phyloP scores from a whole-genome alignment of 2,888 invertebrate species.

The Sepioteuthis lessoniana region DNA sequence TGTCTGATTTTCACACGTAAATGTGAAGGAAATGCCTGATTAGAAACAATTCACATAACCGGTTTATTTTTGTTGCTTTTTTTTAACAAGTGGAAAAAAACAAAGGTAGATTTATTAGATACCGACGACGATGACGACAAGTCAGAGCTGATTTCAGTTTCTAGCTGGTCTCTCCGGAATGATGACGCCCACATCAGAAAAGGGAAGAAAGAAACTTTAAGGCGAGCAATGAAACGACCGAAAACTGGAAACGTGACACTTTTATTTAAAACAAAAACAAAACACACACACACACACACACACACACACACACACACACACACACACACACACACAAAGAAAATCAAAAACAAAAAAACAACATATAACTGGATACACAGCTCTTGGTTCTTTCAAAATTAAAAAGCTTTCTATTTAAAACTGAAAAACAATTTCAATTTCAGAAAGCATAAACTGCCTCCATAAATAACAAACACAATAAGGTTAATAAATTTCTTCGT shows the following conservation, averaged over 20 bases:
- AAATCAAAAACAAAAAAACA: too few relatives aligned
- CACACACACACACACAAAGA: too few relatives aligned
- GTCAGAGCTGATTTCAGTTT: neutral
- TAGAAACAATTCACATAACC: neutral
- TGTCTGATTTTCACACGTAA: neutral
- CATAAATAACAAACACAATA: too few relatives aligned
- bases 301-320: too few relatives aligned
- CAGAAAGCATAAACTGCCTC: neutral
- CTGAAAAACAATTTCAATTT: neutral
- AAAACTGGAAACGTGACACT: neutral
- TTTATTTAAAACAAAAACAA: neutral
- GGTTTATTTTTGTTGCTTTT: neutral
- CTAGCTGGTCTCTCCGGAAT: neutral
- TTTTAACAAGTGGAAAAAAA: neutral
- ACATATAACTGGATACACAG: neutral
- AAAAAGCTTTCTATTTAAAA: neutral
- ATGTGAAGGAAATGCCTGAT: neutral
- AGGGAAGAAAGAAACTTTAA: neutral
- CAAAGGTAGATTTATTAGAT: neutral
- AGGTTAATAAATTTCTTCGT: too few relatives aligned
- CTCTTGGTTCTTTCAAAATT: neutral
- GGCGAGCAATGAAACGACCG: neutral
- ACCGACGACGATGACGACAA: neutral
- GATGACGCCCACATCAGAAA: neutral
- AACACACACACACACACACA: too few relatives aligned